phyloP scores from a whole-genome alignment of 2,113 vertebrate genomes.

The rat (Rattus norvegicus) region GRCr8 NC_086036.1:63392501-63393000 shows the following conservation, averaged over 20 bases:
- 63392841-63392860: background rate
- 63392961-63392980: too few relatives aligned
- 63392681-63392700: background rate
- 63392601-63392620: slow-evolving; percentile 8
- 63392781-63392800: background rate
- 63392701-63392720: background rate
- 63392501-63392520: background rate
- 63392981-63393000: too few relatives aligned
- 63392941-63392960: too few relatives aligned
- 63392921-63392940: too few relatives aligned
- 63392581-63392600: background rate
- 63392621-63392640: slow-evolving; percentile 26
- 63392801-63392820: background rate
- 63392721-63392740: background rate
- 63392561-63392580: background rate
- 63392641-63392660: background rate
- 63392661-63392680: background rate
- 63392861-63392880: background rate
- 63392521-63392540: slow-evolving; percentile 17
- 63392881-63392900: too few relatives aligned
- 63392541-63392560: slow-evolving; percentile 43
- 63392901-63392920: too few relatives aligned
- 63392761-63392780: background rate
- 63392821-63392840: background rate
- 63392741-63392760: background rate